Percentiles rank a stretch among this genome's conserved stretches.
These are phyloP conservation scores for Penaeus chinensis DNA, from an alignment of 1,140 invertebrate genomes.

Conservation along the genomic window DNA sequence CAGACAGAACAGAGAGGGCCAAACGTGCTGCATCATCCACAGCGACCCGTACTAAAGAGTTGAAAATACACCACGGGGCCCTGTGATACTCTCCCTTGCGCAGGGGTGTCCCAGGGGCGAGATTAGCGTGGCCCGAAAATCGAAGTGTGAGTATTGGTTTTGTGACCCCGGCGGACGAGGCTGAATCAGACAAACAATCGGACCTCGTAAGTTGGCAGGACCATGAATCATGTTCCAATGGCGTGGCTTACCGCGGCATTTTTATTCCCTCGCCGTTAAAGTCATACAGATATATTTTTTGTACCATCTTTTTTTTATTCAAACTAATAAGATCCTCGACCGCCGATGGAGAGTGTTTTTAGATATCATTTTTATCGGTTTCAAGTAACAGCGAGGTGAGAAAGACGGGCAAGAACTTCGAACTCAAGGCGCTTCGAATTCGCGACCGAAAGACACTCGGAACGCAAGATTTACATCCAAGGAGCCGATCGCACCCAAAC, in stretches of 20 bases:
- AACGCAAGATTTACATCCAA: too few species aligned
- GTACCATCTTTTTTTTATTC: too few species aligned
- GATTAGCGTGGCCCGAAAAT: constrained; percentile 31
- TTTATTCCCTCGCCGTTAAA: too few species aligned
- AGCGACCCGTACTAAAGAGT: constrained; percentile 35
- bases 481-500: too few species aligned
- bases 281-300: too few species aligned
- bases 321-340: too few species aligned
- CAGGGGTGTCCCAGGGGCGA: not conserved
- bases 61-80: constrained; percentile 27
- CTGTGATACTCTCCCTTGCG: constrained; percentile 34
- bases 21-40: constrained; percentile 53
- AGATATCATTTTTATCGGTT: too few species aligned
- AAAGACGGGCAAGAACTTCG: too few species aligned
- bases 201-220: constrained; percentile 53
- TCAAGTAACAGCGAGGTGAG: too few species aligned
- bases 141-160: constrained; percentile 59
- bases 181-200: constrained; percentile 60
- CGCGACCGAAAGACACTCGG: too few species aligned
- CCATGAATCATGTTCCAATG: constrained; percentile 54
- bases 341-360: too few species aligned
- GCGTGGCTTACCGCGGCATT: constrained; percentile 4
- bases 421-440: too few species aligned
- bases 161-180: constrained; percentile 39
- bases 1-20: constrained; percentile 57